phyloP scores from a whole-genome alignment of 1,140 invertebrate genomes.

The Drosophila sechellia region DNA sequence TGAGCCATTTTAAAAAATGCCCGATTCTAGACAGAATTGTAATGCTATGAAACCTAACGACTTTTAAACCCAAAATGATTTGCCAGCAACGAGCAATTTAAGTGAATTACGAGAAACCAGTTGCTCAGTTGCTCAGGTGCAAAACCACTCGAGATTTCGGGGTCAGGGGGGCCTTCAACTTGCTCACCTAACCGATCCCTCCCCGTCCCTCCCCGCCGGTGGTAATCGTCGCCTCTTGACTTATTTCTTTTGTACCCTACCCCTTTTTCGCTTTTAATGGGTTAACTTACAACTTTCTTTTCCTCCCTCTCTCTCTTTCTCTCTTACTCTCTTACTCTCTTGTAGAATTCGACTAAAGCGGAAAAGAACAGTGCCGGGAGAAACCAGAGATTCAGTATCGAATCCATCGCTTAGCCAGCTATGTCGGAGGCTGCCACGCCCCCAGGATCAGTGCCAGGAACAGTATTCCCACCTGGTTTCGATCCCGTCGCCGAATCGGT shows the following conservation, averaged over 20 bases:
- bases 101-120: conserved; percentile 14
- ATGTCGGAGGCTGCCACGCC: conserved; percentile 73
- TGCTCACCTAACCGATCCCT: neutral
- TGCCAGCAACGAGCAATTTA: neutral
- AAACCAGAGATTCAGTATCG: neutral
- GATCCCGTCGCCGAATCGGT: conserved; percentile 60
- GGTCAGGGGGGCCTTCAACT: conserved; percentile 13
- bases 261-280: neutral
- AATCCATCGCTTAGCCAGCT: conserved; percentile 29
- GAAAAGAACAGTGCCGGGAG: neutral
- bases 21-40: neutral
- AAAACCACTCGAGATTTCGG: conserved; percentile 3
- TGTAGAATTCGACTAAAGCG: conserved; percentile 1
- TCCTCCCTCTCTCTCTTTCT: no score
- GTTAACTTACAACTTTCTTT: conserved; percentile 19
- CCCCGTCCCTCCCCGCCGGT: neutral
- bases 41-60: neutral
- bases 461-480: conserved; percentile 39
- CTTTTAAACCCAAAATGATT: conserved; percentile 5
- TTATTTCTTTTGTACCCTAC: neutral
- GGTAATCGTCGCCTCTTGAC: neutral
- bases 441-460: conserved; percentile 26
- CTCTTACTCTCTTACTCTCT: no score
- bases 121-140: conserved; percentile 14
- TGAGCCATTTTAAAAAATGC: neutral